Percentiles rank a stretch among this genome's conserved stretches.
Evolutionary conservation across 2,888 invertebrate genomes (phyloP).

Genomic region (Bursaphelenchus okinawaensis): DNA sequence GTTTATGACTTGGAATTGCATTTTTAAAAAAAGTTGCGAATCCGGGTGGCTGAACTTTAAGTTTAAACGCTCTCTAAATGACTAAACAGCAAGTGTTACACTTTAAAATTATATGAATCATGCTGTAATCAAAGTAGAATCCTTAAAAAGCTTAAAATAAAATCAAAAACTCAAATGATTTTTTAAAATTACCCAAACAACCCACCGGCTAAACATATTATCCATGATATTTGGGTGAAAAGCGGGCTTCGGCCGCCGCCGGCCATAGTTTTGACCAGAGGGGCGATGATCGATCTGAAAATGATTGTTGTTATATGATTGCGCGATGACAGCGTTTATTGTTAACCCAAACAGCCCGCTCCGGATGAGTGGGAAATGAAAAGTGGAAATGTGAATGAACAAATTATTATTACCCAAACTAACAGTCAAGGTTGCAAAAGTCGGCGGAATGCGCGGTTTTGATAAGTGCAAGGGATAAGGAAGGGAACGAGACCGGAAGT

Average conservation of each 20-base stretch:
- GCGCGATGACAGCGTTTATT: not conserved
- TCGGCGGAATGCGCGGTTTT: not conserved
- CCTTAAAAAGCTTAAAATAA: too few relatives aligned
- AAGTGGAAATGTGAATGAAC: not conserved
- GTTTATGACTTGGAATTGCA: too few relatives aligned
- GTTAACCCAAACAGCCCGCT: not conserved
- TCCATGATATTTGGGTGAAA: not conserved
- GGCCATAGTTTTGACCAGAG: not conserved
- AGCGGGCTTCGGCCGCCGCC: not conserved
- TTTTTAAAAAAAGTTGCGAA: too few relatives aligned
- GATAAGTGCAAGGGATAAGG: not conserved
- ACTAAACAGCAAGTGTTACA: too few relatives aligned
- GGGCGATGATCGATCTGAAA: not conserved
- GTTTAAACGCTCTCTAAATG: too few relatives aligned
- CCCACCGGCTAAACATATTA: not conserved
- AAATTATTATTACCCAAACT: not conserved
- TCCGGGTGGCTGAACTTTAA: too few relatives aligned
- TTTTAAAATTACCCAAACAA: too few relatives aligned
- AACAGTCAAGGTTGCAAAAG: not conserved
- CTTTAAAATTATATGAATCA: too few relatives aligned
- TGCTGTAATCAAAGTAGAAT: too few relatives aligned
- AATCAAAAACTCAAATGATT: too few relatives aligned
- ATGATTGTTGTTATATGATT: not conserved
- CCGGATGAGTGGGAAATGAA: not conserved
- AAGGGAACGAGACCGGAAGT: not conserved